Evolutionary conservation across 1,140 invertebrate species (phyloP).

Genomic region (Drosophila rhopaloa): DNA sequence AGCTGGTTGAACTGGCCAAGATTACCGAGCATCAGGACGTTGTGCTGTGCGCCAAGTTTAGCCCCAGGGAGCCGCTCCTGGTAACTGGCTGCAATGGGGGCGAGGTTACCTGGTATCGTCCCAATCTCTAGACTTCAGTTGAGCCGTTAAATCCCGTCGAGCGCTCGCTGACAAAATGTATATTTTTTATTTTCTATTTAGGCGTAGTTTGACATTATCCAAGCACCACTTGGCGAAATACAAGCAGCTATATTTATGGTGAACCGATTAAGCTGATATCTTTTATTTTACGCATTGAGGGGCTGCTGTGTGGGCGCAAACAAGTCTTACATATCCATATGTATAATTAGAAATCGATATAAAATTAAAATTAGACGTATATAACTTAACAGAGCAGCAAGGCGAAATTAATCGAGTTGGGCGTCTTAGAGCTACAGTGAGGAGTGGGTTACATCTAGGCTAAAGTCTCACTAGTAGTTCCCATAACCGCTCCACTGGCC

Average conservation of each 20-base stretch:
- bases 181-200: slow-evolving; percentile 41
- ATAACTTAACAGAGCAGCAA: slow-evolving; percentile 55
- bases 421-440: slow-evolving; percentile 19
- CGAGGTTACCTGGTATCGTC: slow-evolving; percentile 95
- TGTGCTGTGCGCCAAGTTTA: slow-evolving; percentile 96
- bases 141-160: neutral
- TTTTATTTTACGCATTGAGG: slow-evolving; percentile 40
- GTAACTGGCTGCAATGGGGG: slow-evolving; percentile 95
- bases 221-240: slow-evolving; percentile 31
- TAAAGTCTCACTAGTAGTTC: slow-evolving; percentile 67
- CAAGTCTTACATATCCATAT: slow-evolving; percentile 37
- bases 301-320: slow-evolving; percentile 2
- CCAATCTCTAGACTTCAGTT: slow-evolving; percentile 84
- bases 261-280: slow-evolving; percentile 52
- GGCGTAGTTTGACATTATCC: slow-evolving; percentile 22
- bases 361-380: slow-evolving; percentile 66
- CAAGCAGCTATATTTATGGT: slow-evolving; percentile 31
- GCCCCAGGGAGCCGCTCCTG: slow-evolving; percentile 92
- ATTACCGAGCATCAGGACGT: slow-evolving; percentile 91
- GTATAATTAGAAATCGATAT: slow-evolving; percentile 52
- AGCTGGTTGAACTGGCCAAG: slow-evolving; percentile 88
- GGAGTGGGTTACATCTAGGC: neutral
- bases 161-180: slow-evolving; percentile 11
- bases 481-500: slow-evolving; percentile 88
- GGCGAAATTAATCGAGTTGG: slow-evolving; percentile 23